Percentiles rank a stretch among this genome's conserved stretches.
These are phyloP conservation scores for Pseudococcus viburni DNA, from an alignment of 2,888 invertebrate genomes.

Conservation along the genomic window DNA sequence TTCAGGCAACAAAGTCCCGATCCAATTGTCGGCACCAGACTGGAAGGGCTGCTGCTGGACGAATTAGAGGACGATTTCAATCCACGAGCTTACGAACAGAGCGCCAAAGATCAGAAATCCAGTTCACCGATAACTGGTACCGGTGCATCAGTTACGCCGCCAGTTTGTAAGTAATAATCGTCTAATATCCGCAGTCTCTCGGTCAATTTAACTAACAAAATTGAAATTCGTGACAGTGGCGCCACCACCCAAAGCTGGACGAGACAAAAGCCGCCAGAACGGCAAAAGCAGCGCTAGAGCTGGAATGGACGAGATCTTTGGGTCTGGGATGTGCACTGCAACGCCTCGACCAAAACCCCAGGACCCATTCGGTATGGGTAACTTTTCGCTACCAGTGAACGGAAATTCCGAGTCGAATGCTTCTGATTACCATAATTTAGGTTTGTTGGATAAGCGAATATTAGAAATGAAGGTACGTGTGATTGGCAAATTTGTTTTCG, in stretches of 20 bases:
- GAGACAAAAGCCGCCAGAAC: constrained; percentile 72
- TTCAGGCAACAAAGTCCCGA: constrained; percentile 62
- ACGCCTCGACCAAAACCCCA: constrained; percentile 67
- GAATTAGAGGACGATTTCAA: constrained; percentile 87
- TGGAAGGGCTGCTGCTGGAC: constrained; percentile 83
- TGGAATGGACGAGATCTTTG: constrained; percentile 68
- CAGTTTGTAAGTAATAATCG: constrained; percentile 65
- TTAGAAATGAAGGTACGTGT: constrained; percentile 93
- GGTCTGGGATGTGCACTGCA: constrained; percentile 66
- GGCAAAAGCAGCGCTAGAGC: constrained; percentile 69
- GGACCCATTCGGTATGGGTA: constrained; percentile 92
- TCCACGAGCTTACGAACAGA: constrained; percentile 85
- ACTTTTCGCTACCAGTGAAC: constrained; percentile 73
- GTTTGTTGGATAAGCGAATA: constrained; percentile 85
- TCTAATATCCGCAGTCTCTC: not conserved
- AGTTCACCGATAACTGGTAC: constrained; percentile 57
- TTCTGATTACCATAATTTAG: constrained; percentile 80
- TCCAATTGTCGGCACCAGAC: constrained; percentile 83
- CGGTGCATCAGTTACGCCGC: constrained; percentile 60
- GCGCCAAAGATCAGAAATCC: constrained; percentile 55
- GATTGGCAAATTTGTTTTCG: too few species aligned
- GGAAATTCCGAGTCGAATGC: constrained; percentile 71
- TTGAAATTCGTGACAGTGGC: constrained; percentile 77
- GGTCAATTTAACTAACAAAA: too few species aligned
- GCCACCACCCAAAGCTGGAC: constrained; percentile 87